These are phyloP conservation scores for Brachionichthys hirsutus DNA, from an alignment of 2,113 vertebrate genomes.

Conservation along the genomic window DNA sequence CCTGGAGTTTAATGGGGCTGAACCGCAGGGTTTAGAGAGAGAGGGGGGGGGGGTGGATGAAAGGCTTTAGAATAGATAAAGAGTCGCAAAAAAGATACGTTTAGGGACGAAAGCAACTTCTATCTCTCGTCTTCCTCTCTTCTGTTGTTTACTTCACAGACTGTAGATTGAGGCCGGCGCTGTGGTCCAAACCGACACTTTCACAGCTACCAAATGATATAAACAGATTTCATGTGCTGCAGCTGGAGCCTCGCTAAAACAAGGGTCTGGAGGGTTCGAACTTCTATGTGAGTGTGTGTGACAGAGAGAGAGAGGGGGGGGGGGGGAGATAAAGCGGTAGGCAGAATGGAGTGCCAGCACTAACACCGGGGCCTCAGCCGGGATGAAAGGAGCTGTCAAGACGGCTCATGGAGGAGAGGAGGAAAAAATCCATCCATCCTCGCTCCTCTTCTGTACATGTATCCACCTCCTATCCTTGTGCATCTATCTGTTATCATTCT, in stretches of 20 bases:
- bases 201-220: slow-evolving; percentile 68
- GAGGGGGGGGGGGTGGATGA: slow-evolving; percentile 4
- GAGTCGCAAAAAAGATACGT: too few relatives aligned
- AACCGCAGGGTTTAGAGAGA: slow-evolving; percentile 54
- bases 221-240: slow-evolving; percentile 73
- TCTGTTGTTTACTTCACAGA: too few relatives aligned
- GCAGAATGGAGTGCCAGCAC: slow-evolving; percentile 68
- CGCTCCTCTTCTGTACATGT: slow-evolving; percentile 59
- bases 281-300: slow-evolving; percentile 28
- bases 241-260: slow-evolving; percentile 70
- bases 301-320: too few relatives aligned
- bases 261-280: slow-evolving; percentile 52
- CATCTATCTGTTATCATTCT: slow-evolving; percentile 32
- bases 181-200: slow-evolving; percentile 27
- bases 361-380: slow-evolving; percentile 72
- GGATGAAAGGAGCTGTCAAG: slow-evolving; percentile 80
- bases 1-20: slow-evolving; percentile 55
- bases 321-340: slow-evolving; percentile 1
- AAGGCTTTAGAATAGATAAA: slow-evolving; percentile 2
- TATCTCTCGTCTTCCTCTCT: too few relatives aligned
- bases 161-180: slow-evolving; percentile 29
- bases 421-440: slow-evolving; percentile 74
- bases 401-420: slow-evolving; percentile 65
- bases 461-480: slow-evolving; percentile 44
- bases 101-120: too few relatives aligned